Conservation (phyloP, 2,888 invertebrate genomes). For the Dryomyza anilis region DNA sequence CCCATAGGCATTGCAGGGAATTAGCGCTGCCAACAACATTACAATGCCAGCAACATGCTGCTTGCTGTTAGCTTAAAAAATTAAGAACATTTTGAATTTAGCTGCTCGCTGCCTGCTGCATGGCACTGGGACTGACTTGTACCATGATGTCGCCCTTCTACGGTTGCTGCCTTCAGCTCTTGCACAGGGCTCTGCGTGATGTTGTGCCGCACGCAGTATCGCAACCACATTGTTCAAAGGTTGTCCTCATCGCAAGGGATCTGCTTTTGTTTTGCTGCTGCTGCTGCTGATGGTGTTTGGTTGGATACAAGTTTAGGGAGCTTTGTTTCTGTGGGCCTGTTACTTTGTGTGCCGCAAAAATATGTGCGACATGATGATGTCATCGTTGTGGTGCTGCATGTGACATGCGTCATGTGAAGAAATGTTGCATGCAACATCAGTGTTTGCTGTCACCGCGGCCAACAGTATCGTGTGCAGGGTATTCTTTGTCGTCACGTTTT, state of each 20-base stretch:
- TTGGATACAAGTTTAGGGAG: neutral
- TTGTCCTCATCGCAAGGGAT: too few relatives aligned
- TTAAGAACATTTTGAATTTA: constrained; percentile 12
- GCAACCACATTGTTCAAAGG: too few relatives aligned
- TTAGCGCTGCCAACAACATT: constrained; percentile 11
- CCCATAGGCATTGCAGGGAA: constrained; percentile 39
- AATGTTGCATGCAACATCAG: constrained; percentile 36
- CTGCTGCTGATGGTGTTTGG: neutral
- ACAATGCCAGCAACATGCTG: constrained; percentile 32
- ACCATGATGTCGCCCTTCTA: neutral
- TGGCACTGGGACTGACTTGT: neutral
- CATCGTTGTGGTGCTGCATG: constrained; percentile 25
- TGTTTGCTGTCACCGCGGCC: neutral
- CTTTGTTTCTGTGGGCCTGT: constrained; percentile 40
- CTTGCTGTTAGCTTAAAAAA: constrained; percentile 41
- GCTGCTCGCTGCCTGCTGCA: neutral
- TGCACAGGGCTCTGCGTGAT: neutral
- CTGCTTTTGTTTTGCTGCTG: neutral
- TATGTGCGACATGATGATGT: constrained; percentile 42
- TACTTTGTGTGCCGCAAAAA: constrained; percentile 53
- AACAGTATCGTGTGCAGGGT: too few relatives aligned
- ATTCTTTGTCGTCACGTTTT: too few relatives aligned
- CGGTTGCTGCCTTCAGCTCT: neutral
- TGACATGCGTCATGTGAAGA: neutral
- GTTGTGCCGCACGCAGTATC: too few relatives aligned